Conservation (phyloP, 2,888 invertebrate species). For the Eumerus sabulonum region DNA sequence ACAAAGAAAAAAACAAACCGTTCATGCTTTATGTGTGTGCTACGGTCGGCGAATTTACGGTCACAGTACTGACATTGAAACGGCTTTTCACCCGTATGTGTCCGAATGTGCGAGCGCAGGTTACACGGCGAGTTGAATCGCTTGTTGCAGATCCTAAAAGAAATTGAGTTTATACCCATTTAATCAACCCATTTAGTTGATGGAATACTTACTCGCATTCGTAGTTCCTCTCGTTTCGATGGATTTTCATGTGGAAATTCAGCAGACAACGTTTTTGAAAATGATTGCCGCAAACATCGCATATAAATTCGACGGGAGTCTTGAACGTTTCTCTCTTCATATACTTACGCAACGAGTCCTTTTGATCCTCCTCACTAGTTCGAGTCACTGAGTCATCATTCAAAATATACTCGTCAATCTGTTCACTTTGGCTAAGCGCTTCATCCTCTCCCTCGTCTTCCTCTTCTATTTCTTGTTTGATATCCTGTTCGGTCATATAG, state of each 20-base stretch:
- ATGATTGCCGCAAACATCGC: conserved; percentile 71
- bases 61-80: conserved; percentile 75
- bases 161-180: background rate
- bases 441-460: conserved; percentile 26
- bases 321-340: conserved; percentile 2
- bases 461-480: conserved; percentile 49
- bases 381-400: conserved; percentile 10
- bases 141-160: conserved; percentile 75
- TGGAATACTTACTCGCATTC: conserved; percentile 75
- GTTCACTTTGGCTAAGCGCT: conserved; percentile 20
- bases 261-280: conserved; percentile 68
- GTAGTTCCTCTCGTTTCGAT: conserved; percentile 73
- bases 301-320: conserved; percentile 43
- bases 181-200: background rate
- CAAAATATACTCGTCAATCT: conserved; percentile 33
- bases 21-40: conserved; percentile 76
- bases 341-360: conserved; percentile 24
- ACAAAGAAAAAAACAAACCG: conserved; percentile 68
- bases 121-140: conserved; percentile 76
- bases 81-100: conserved; percentile 77
- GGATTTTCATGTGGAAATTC: conserved; percentile 71
- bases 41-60: conserved; percentile 76
- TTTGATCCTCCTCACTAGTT: conserved; percentile 42
- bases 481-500: conserved; percentile 47
- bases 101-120: conserved; percentile 76